Evolutionary conservation across 2,888 invertebrate genomes (phyloP).

Genomic region (Mactromeris polynyma): DNA sequence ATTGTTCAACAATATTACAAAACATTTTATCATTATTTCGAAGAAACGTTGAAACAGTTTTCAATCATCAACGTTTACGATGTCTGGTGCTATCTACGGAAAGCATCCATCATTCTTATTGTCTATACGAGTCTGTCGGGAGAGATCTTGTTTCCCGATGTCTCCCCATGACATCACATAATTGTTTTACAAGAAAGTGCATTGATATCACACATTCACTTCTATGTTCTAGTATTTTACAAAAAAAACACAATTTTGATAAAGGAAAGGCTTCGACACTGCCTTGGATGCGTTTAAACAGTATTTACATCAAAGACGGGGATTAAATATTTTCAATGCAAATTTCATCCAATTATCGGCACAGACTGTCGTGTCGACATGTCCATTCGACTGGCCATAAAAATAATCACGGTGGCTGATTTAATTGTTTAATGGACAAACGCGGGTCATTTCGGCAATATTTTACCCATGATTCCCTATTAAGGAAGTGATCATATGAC

Average conservation of each 20-base stretch:
- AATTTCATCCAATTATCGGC: conserved; percentile 31
- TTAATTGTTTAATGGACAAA: conserved; percentile 43
- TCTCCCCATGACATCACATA: background rate
- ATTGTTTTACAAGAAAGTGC: conserved; percentile 1
- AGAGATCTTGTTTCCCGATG: background rate
- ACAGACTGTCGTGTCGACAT: conserved; percentile 15
- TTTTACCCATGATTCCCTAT: conserved; percentile 54
- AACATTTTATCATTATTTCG: conserved; percentile 12
- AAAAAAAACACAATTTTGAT: too few species aligned
- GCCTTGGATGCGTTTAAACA: background rate
- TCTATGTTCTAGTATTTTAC: background rate
- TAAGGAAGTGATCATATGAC: conserved; percentile 53
- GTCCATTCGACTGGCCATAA: conserved; percentile 45
- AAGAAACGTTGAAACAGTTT: conserved; percentile 9
- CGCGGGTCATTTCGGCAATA: conserved; percentile 54
- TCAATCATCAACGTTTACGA: background rate
- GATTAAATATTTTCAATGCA: conserved; percentile 1
- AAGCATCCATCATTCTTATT: conserved; percentile 6
- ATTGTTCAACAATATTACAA: background rate
- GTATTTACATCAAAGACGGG: background rate
- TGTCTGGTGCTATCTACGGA: background rate
- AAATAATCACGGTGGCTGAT: conserved; percentile 47
- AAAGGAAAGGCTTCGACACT: too few species aligned
- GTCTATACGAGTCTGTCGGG: background rate
- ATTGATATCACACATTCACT: background rate